A percentile compares a stretch with the other conserved stretches of the same genome.
Evolutionary conservation across 2,113 vertebrate genomes (phyloP).

Genomic region (Albula glossodonta): DNA sequence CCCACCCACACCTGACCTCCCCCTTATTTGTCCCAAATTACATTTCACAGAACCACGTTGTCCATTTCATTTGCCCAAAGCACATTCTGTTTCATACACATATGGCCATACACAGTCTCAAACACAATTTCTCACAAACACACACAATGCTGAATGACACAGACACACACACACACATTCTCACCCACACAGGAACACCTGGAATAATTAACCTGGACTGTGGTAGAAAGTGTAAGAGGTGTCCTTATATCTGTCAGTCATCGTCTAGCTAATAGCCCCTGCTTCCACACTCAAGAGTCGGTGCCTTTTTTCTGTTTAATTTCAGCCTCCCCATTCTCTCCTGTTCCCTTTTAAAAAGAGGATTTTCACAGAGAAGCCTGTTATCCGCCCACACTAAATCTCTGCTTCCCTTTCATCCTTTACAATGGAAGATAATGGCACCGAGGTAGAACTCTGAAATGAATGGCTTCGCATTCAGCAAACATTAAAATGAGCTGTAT

Average conservation of each 20-base stretch:
- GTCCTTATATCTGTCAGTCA: conserved; percentile 60
- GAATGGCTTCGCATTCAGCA: conserved; percentile 53
- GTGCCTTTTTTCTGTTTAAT: conserved; percentile 67
- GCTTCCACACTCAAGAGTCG: conserved; percentile 45
- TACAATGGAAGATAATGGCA: conserved; percentile 66
- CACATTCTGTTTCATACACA: too few relatives aligned
- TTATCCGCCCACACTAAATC: conserved; percentile 54
- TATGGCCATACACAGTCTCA: too few relatives aligned
- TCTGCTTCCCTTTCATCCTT: conserved; percentile 51
- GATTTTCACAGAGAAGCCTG: conserved; percentile 67
- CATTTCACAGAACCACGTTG: not conserved
- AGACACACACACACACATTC: not conserved
- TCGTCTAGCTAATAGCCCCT: conserved; percentile 61
- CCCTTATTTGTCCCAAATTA: not conserved
- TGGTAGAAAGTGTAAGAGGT: conserved; percentile 63
- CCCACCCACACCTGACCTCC: not conserved
- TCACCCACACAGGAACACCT: conserved; percentile 60
- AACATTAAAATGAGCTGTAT: conserved; percentile 47
- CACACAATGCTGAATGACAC: not conserved
- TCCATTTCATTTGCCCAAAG: too few relatives aligned
- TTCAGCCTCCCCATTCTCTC: conserved; percentile 57
- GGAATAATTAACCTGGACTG: conserved; percentile 78
- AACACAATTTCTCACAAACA: not conserved
- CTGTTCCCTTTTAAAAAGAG: conserved; percentile 60
- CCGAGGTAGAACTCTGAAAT: conserved; percentile 54